Percentiles rank a stretch among this genome's conserved stretches.
phyloP scores from a whole-genome alignment of 2,888 invertebrate species.

The Nomada goodeniana region DNA sequence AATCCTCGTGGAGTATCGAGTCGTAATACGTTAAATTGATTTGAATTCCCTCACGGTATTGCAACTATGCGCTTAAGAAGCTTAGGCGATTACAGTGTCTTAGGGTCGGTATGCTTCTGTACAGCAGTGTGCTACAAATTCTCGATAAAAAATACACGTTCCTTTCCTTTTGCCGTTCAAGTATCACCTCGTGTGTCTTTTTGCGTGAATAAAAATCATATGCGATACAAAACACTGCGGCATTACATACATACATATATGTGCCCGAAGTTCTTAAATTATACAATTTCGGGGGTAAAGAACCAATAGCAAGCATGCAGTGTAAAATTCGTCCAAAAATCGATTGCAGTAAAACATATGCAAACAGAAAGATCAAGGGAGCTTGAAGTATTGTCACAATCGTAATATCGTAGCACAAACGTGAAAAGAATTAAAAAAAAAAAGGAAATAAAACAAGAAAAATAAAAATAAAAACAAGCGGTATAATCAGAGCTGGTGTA shows the following conservation, averaged over 20 bases:
- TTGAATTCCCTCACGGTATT: slow-evolving; percentile 35
- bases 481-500: slow-evolving; percentile 36
- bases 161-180: not conserved
- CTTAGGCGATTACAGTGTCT: slow-evolving; percentile 47
- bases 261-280: slow-evolving; percentile 40
- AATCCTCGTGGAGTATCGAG: slow-evolving; percentile 36
- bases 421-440: slow-evolving; percentile 31
- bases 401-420: slow-evolving; percentile 39
- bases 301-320: slow-evolving; percentile 15
- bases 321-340: slow-evolving; percentile 9
- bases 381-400: not conserved
- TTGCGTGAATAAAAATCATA: slow-evolving; percentile 16
- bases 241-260: slow-evolving; percentile 19
- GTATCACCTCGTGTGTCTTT: slow-evolving; percentile 24
- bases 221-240: slow-evolving; percentile 38
- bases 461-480: slow-evolving; percentile 25
- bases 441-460: not conserved
- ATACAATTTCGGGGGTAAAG: slow-evolving; percentile 22
- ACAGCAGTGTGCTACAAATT: slow-evolving; percentile 51
- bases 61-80: slow-evolving; percentile 43
- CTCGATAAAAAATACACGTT: slow-evolving; percentile 47
- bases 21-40: slow-evolving; percentile 33
- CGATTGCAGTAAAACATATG: slow-evolving; percentile 2
- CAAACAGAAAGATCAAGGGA: slow-evolving; percentile 7
- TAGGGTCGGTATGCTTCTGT: slow-evolving; percentile 47